These are phyloP conservation scores for Heterocephalus glaber DNA, from an alignment of 2,113 vertebrate species.

Conservation along the genomic window DNA sequence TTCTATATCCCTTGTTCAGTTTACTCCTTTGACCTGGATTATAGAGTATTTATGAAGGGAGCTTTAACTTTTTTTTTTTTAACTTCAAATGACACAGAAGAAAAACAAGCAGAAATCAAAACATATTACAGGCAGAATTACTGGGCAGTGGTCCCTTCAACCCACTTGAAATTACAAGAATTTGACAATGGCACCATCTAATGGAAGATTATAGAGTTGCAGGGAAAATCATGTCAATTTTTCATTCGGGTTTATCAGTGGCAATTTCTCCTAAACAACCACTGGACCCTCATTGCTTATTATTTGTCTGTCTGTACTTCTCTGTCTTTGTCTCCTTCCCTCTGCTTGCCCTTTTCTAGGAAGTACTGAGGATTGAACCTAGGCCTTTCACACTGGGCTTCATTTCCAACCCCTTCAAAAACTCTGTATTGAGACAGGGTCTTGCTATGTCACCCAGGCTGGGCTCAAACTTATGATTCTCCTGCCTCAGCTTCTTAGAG, in stretches of 20 bases:
- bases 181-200: conserved; percentile 84
- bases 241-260: background rate
- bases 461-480: background rate
- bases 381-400: background rate
- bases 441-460: background rate
- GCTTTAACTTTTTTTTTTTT: background rate
- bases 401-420: background rate
- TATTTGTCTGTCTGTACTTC: background rate
- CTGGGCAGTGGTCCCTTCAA: fast-evolving
- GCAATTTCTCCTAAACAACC: background rate
- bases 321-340: background rate
- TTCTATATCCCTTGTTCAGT: background rate
- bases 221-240: background rate
- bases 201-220: conserved; percentile 59
- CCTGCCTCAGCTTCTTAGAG: background rate
- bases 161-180: background rate
- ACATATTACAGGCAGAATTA: background rate
- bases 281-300: background rate
- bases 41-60: background rate
- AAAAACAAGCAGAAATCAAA: background rate
- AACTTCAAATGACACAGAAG: background rate
- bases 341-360: background rate
- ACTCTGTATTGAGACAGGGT: background rate
- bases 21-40: background rate
- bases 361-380: background rate